These are phyloP conservation scores for Limnodromus scolopaceus DNA, from an alignment of 2,797 vertebrate species.

Conservation along the genomic window DNA sequence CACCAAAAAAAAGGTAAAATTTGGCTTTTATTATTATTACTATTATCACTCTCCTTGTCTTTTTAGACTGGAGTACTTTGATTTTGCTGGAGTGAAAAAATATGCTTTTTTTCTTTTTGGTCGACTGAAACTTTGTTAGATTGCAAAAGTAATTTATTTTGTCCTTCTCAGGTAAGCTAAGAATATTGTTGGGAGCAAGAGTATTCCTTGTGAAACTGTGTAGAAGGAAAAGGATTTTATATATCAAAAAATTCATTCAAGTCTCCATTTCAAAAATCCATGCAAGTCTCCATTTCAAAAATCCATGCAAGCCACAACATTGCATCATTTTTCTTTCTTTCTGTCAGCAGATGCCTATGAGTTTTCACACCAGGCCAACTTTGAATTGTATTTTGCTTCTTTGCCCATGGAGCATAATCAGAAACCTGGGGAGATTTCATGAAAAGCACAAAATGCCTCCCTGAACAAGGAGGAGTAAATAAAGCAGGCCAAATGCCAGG, in stretches of 20 bases:
- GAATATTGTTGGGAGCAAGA: not conserved
- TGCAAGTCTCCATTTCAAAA: constrained; percentile 20
- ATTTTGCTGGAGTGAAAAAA: not conserved
- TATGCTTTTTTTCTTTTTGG: not conserved
- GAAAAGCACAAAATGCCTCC: constrained; percentile 11
- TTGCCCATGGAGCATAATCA: not conserved
- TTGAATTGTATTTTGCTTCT: constrained; percentile 34
- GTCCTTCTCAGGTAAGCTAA: constrained; percentile 14
- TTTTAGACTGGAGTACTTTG: not conserved
- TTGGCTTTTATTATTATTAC: not conserved
- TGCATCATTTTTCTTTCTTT: constrained; percentile 18
- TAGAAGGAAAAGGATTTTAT: not conserved
- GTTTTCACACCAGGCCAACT: constrained; percentile 35
- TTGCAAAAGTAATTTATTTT: constrained; percentile 2
- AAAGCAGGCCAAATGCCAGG: not conserved
- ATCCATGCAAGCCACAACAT: constrained; percentile 1
- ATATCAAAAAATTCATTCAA: not conserved
- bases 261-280: constrained; percentile 22
- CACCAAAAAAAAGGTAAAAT: not conserved
- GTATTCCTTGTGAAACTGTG: not conserved
- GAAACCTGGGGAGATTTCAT: not conserved
- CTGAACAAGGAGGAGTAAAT: constrained; percentile 1
- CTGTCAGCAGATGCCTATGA: constrained; percentile 10
- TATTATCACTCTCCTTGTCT: not conserved
- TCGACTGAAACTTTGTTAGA: not conserved